These are phyloP conservation scores for Pantelozetes paolii DNA, from an alignment of 2,888 invertebrate species.

Conservation along the genomic window DNA sequence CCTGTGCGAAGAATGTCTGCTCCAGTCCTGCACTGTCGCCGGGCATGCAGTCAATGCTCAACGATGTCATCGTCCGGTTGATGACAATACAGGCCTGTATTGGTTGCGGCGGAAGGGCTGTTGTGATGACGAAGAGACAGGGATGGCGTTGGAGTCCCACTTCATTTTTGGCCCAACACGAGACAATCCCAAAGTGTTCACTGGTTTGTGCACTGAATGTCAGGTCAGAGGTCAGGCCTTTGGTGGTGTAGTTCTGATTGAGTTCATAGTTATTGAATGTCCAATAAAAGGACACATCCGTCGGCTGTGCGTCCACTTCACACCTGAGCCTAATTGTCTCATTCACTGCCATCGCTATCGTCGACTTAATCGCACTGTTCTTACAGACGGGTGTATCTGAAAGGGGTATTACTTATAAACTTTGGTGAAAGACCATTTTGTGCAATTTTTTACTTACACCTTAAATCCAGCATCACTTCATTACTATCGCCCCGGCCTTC, in stretches of 20 bases:
- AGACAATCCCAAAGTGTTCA: slow-evolving; percentile 20
- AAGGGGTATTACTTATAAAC: too few species aligned
- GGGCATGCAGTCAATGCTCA: slow-evolving; percentile 37
- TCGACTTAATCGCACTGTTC: background rate
- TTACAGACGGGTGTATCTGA: slow-evolving; percentile 10
- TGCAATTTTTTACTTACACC: slow-evolving; percentile 31
- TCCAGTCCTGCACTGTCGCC: slow-evolving; percentile 36
- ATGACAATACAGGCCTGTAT: slow-evolving; percentile 34
- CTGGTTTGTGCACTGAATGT: slow-evolving; percentile 1
- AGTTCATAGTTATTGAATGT: slow-evolving; percentile 32
- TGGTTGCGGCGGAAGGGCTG: slow-evolving; percentile 38
- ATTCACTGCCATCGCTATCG: slow-evolving; percentile 36
- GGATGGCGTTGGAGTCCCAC: slow-evolving; percentile 38
- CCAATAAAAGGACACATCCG: slow-evolving; percentile 30
- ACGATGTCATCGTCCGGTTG: slow-evolving; percentile 38
- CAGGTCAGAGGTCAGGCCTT: slow-evolving; percentile 17
- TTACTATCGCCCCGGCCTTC: slow-evolving; percentile 37
- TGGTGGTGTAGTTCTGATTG: background rate
- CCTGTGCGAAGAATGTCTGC: slow-evolving; percentile 37
- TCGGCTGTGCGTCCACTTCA: slow-evolving; percentile 33
- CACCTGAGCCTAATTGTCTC: slow-evolving; percentile 22
- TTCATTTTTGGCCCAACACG: slow-evolving; percentile 39
- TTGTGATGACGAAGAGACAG: slow-evolving; percentile 29
- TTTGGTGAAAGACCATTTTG: background rate
- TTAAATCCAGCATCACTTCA: slow-evolving; percentile 37